phyloP scores from a whole-genome alignment of 2,113 vertebrate species.

The Silurus meridionalis region DNA sequence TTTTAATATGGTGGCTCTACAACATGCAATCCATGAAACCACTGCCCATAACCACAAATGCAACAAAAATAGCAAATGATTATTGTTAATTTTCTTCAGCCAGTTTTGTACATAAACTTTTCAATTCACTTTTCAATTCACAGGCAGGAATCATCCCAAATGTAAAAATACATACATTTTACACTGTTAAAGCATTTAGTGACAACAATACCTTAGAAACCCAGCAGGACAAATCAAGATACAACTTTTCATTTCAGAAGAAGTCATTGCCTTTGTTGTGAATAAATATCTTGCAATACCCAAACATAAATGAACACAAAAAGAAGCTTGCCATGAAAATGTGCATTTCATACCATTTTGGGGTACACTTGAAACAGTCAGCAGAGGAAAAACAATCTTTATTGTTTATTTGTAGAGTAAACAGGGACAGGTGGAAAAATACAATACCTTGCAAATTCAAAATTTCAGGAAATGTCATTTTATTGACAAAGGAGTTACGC shows the following conservation, averaged over 20 bases:
- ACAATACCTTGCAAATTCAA: constrained; percentile 56
- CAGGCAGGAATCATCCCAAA: background rate
- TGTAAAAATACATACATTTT: background rate
- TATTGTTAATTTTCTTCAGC: background rate
- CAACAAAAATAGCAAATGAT: background rate
- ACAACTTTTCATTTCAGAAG: background rate
- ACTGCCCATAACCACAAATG: background rate
- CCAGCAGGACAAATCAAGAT: background rate
- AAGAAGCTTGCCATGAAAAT: background rate
- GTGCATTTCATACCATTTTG: constrained; percentile 3
- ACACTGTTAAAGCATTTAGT: background rate
- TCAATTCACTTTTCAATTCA: background rate
- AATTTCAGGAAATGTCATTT: constrained; percentile 79
- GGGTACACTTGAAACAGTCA: constrained; percentile 39
- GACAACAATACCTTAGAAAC: constrained; percentile 1
- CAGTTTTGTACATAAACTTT: background rate
- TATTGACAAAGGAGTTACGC: constrained; percentile 85
- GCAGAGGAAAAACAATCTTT: constrained; percentile 48
- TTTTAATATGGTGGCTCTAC: background rate
- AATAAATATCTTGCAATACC: background rate
- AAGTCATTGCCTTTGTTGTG: background rate
- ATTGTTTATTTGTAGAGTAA: constrained; percentile 52
- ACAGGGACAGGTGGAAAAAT: constrained; percentile 53
- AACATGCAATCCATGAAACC: background rate
- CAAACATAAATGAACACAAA: constrained; percentile 9